phyloP scores from a whole-genome alignment of 2,113 vertebrate species.

The Scartelaos histophorus region DNA sequence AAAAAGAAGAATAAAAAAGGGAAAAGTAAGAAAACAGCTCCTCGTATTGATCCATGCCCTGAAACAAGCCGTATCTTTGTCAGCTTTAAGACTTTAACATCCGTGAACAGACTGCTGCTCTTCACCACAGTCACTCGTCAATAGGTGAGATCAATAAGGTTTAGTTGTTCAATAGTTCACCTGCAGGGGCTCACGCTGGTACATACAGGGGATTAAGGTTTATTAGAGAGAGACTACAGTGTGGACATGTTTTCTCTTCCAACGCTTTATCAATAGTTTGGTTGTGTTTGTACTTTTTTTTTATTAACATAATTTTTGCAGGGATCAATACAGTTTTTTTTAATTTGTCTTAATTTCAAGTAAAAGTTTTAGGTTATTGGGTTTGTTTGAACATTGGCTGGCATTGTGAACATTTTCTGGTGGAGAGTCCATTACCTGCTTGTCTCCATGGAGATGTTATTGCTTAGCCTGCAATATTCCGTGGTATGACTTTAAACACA shows the following conservation, averaged over 20 bases:
- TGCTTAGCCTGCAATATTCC: too few relatives aligned
- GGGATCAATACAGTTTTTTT: too few relatives aligned
- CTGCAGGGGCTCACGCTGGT: neutral
- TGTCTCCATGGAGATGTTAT: too few relatives aligned
- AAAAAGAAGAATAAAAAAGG: neutral
- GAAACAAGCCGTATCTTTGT: conserved; percentile 36
- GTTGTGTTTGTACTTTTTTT: neutral
- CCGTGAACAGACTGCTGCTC: conserved; percentile 32
- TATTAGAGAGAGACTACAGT: neutral
- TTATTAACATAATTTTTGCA: neutral
- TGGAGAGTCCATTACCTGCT: too few relatives aligned
- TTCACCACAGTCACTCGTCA: conserved; percentile 29
- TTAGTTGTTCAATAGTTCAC: conserved; percentile 34
- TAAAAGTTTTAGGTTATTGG: too few relatives aligned
- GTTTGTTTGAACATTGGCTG: neutral
- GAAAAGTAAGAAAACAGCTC: conserved; percentile 33
- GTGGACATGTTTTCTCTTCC: neutral
- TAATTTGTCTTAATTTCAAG: too few relatives aligned
- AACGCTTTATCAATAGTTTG: neutral
- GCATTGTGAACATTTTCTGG: too few relatives aligned
- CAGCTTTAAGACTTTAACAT: conserved; percentile 34
- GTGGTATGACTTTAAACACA: too few relatives aligned
- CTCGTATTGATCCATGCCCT: conserved; percentile 40
- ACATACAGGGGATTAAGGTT: neutral
- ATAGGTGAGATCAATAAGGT: conserved; percentile 45